Conservation (phyloP, 1,140 invertebrate genomes). For the Campoletis sonorensis region DNA sequence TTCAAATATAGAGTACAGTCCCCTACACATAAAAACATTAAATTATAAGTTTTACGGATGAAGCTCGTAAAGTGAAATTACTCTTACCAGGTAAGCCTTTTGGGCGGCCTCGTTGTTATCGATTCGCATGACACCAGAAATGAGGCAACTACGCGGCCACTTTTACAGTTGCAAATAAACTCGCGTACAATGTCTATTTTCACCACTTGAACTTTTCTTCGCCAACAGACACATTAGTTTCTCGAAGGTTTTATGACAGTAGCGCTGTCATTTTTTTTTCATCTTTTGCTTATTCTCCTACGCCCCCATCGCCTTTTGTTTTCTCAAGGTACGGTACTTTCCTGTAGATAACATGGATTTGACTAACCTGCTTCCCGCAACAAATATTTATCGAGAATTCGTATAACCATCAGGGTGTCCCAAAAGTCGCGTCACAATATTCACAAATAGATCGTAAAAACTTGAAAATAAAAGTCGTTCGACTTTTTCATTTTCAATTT, state of each 20-base stretch:
- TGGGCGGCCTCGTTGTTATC: slow-evolving; percentile 58
- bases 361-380: slow-evolving; percentile 6
- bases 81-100: slow-evolving; percentile 61
- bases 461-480: too few species aligned
- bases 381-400: slow-evolving; percentile 1
- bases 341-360: neutral
- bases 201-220: neutral
- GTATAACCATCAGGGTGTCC: neutral
- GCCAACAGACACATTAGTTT: neutral
- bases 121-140: slow-evolving; percentile 57
- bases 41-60: slow-evolving; percentile 14
- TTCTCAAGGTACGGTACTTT: neutral
- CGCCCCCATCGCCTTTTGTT: neutral
- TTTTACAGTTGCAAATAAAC: slow-evolving; percentile 10
- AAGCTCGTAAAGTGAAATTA: neutral
- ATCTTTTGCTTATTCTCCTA: neutral
- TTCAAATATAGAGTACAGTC: neutral
- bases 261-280: neutral
- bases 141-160: neutral
- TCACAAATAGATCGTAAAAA: too few species aligned
- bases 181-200: neutral
- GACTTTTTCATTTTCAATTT: too few species aligned
- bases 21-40: neutral
- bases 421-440: too few species aligned
- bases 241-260: slow-evolving; percentile 22